phyloP scores from a whole-genome alignment of 2,797 vertebrate genomes.

The Pteropus rufus region DNA sequence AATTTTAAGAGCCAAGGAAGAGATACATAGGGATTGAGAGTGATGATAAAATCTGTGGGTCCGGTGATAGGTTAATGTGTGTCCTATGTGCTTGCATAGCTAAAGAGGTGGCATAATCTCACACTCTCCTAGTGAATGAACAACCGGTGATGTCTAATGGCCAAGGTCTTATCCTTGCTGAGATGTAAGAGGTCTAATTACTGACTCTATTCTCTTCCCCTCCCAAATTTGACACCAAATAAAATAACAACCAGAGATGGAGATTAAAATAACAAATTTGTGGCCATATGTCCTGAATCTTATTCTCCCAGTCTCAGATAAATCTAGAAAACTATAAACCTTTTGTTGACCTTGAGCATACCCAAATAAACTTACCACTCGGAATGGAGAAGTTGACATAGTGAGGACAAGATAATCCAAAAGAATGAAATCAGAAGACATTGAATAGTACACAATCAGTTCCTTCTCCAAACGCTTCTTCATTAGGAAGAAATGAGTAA shows the following conservation, averaged over 20 bases:
- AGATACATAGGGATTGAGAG: not conserved
- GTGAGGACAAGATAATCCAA: not conserved
- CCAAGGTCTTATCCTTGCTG: not conserved
- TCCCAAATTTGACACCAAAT: not conserved
- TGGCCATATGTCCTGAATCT: not conserved
- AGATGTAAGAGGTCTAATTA: not conserved
- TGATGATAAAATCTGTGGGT: not conserved
- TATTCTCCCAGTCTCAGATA: not conserved
- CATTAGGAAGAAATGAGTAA: not conserved
- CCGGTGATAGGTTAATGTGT: not conserved
- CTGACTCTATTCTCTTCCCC: not conserved
- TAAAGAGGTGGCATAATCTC: not conserved
- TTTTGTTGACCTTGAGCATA: not conserved
- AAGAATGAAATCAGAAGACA: not conserved
- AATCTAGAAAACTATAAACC: not conserved
- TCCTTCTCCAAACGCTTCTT: not conserved
- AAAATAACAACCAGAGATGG: not conserved
- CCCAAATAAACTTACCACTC: rapidly evolving
- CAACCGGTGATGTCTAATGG: not conserved
- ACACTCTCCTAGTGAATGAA: not conserved
- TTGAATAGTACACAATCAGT: not conserved
- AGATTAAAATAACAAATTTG: not conserved
- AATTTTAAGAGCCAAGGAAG: not conserved
- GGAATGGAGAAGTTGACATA: not conserved
- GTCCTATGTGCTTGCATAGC: not conserved